A percentile compares a stretch with the other conserved stretches of the same genome.
Conservation (phyloP, 2,888 invertebrate species). For the Dasypolia templi region DNA sequence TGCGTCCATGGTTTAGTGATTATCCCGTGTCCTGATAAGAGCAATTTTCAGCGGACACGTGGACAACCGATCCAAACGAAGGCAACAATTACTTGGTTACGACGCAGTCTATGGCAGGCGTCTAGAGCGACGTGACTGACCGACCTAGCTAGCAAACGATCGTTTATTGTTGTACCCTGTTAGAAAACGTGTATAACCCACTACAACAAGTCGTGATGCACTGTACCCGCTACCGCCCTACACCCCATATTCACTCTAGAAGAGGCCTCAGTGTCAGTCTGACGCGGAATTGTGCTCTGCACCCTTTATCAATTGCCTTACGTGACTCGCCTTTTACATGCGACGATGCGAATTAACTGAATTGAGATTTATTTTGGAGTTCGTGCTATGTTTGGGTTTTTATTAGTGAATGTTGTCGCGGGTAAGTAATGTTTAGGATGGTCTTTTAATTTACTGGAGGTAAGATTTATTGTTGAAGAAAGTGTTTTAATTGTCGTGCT, state of each 20-base stretch:
- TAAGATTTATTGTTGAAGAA: conserved; percentile 10
- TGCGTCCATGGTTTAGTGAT: not conserved
- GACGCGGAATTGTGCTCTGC: conserved; percentile 46
- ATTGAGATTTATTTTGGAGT: conserved; percentile 60
- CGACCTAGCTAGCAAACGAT: not conserved
- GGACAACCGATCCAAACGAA: not conserved
- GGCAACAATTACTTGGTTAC: not conserved
- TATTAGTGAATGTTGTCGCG: conserved; percentile 41
- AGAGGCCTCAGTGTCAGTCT: conserved; percentile 51
- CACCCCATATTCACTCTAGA: not conserved
- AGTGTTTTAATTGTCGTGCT: conserved; percentile 21
- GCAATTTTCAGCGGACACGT: not conserved
- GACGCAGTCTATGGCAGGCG: not conserved
- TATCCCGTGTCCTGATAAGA: not conserved
- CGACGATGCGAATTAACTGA: conserved; percentile 59
- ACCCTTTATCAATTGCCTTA: conserved; percentile 65
- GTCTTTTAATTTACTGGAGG: conserved; percentile 23
- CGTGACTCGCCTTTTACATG: conserved; percentile 63
- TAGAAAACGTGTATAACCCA: not conserved
- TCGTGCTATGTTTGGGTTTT: conserved; percentile 41
- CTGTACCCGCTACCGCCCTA: not conserved
- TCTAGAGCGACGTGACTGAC: not conserved
- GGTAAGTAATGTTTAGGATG: conserved; percentile 37
- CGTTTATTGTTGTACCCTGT: not conserved
- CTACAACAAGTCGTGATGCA: not conserved